phyloP scores from a whole-genome alignment of 2,888 invertebrate species.

The Morpho helenor region DNA sequence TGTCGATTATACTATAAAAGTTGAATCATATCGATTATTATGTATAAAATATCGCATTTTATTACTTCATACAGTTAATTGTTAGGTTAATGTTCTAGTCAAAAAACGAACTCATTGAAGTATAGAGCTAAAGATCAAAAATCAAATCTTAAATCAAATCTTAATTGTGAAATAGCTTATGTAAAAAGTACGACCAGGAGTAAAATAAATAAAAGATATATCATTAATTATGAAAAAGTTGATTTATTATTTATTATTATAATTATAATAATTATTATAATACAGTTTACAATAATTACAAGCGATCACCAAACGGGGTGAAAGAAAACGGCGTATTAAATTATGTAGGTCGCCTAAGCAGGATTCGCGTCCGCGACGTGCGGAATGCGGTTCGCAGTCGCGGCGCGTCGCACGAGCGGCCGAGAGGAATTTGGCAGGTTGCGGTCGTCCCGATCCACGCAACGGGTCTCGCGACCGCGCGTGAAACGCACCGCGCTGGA shows the following conservation, averaged over 20 bases:
- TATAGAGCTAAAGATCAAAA: not conserved
- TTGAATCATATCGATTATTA: no score
- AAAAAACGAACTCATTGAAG: no score
- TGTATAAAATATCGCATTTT: no score
- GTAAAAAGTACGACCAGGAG: no score
- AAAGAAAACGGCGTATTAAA: constrained; percentile 78
- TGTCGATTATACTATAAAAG: no score
- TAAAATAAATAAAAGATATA: constrained; percentile 52
- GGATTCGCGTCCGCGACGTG: constrained; percentile 39
- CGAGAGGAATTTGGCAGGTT: constrained; percentile 81
- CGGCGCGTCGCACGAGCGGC: constrained; percentile 85
- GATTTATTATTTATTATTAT: constrained; percentile 73
- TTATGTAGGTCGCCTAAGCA: constrained; percentile 60
- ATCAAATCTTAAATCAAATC: no score
- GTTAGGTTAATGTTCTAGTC: no score
- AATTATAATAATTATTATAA: constrained; percentile 79
- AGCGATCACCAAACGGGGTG: constrained; percentile 79
- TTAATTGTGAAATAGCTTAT: no score
- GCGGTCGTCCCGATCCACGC: constrained; percentile 49
- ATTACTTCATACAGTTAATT: no score
- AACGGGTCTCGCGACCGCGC: constrained; percentile 22
- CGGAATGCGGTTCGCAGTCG: constrained; percentile 88
- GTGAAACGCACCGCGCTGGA: constrained; percentile 16
- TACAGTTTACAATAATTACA: constrained; percentile 80
- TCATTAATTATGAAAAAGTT: constrained; percentile 79